Conservation (phyloP, 2,797 vertebrate species). For the Netta rufina region DNA sequence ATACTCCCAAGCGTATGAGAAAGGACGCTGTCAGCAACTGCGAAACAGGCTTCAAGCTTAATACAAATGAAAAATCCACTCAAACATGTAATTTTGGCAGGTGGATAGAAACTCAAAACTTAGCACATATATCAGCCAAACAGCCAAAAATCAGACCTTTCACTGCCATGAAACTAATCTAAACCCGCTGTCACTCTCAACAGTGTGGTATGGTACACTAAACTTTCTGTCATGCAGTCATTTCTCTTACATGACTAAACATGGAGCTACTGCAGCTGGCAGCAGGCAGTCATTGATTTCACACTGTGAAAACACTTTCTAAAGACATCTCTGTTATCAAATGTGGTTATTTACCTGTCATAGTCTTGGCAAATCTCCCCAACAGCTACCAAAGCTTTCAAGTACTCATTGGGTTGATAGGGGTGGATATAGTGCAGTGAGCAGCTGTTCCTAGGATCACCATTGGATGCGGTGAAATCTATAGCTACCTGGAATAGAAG, state of each 20-base stretch:
- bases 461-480: slow-evolving; percentile 98
- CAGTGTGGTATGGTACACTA: neutral
- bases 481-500: slow-evolving; percentile 90
- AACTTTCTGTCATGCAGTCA: neutral
- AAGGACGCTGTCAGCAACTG: neutral
- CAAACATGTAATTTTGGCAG: neutral
- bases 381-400: slow-evolving; percentile 96
- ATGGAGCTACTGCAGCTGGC: neutral
- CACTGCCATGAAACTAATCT: neutral
- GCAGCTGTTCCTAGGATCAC: slow-evolving; percentile 98
- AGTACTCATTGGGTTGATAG: slow-evolving; percentile 98
- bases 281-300: slow-evolving; percentile 21
- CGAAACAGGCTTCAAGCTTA: neutral
- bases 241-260: neutral
- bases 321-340: slow-evolving; percentile 26
- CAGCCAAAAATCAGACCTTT: neutral
- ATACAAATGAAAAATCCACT: neutral
- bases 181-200: neutral
- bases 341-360: slow-evolving; percentile 86
- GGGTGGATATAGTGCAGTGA: slow-evolving; percentile 99
- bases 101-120: neutral
- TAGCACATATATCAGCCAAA: neutral
- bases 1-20: neutral
- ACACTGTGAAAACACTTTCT: slow-evolving; percentile 8
- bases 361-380: slow-evolving; percentile 99